Evolutionary conservation across 2,113 vertebrate genomes (phyloP), one percentile per base, ranked within the genome.

Genomic region (Eptesicus fuscus): DNA sequence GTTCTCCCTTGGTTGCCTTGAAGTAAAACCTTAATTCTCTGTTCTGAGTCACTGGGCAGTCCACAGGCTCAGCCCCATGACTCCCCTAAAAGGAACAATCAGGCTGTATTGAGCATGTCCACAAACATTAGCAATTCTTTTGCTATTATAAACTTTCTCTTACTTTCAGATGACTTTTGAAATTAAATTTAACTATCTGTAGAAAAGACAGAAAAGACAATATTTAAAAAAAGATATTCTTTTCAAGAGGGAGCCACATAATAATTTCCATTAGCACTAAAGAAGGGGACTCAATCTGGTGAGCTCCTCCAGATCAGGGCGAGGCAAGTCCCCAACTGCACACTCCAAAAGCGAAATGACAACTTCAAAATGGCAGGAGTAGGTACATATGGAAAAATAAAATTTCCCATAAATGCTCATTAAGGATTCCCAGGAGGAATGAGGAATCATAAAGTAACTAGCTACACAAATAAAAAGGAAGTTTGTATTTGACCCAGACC

Each of bases 381-480:
- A 83, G 97, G 83, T 79, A 79, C 92, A 97, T 67, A 10, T 0
- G 77, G 95, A 96, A 95, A 94, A 98, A 90, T 93, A 69, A 90
- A 89, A 61, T 69, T 96, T 28, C 71, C 63, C 76, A 47, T 95
- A 74, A 90, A 96, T 90, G 44, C 56, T 95, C 4, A 17, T 96
- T 97, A 71, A 95, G 91, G 63, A 94, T 96, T 97, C 92, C 88
- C 84, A 47, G n/a, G 90, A 90, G 79, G 97, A 94, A 93, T 69
- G n/a, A 76, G 87, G 92, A 97, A 97, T 91, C 90, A 82, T 96
- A 97, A 98, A 97, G 80, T 65, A 96, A 97, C 90, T 49, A 82
- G 61, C 82, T 88, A 84, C 73, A 95, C 96, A 98, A 96, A 97
- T 97, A 93, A 96, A 97, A 97, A 93, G 70, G 67, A 97, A 96